phyloP scores from a whole-genome alignment of 1,140 invertebrate genomes.

The Solenopsis fugax region DNA sequence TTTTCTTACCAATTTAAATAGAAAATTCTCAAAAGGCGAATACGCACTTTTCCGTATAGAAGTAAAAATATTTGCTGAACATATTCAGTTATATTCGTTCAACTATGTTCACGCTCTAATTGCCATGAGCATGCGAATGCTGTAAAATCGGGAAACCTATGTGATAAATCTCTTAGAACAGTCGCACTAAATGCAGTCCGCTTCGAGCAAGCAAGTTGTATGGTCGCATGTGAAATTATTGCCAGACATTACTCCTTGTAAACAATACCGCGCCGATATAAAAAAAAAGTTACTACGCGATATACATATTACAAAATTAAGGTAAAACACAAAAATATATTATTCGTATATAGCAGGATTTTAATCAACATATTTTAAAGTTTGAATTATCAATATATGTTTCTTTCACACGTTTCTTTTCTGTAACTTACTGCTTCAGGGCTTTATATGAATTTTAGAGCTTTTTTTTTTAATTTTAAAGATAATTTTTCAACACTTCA shows the following conservation, averaged over 20 bases:
- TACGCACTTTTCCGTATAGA: neutral
- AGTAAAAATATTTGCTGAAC: slow-evolving; percentile 32
- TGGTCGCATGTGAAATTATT: slow-evolving; percentile 30
- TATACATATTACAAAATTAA: slow-evolving; percentile 22
- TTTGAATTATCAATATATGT: neutral
- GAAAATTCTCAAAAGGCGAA: neutral
- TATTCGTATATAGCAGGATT: neutral
- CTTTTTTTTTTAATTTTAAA: neutral
- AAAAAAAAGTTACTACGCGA: neutral
- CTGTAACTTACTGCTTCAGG: neutral
- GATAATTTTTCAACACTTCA: no score
- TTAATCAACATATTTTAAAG: neutral
- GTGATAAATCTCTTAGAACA: slow-evolving; percentile 51
- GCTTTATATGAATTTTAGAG: neutral
- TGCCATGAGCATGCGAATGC: slow-evolving; percentile 18
- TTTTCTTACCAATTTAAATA: slow-evolving; percentile 22
- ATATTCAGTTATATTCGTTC: neutral
- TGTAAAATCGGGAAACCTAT: slow-evolving; percentile 6
- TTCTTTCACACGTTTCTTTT: neutral
- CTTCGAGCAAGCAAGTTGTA: neutral
- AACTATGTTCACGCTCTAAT: slow-evolving; percentile 24
- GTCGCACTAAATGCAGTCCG: slow-evolving; percentile 7
- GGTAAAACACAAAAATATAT: neutral
- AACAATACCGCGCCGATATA: neutral
- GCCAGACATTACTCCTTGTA: slow-evolving; percentile 17